Evolutionary conservation across 1,140 invertebrate genomes (phyloP), one percentile per base, ranked within the genome.

Genomic region (Halictus rubicundus): DNA sequence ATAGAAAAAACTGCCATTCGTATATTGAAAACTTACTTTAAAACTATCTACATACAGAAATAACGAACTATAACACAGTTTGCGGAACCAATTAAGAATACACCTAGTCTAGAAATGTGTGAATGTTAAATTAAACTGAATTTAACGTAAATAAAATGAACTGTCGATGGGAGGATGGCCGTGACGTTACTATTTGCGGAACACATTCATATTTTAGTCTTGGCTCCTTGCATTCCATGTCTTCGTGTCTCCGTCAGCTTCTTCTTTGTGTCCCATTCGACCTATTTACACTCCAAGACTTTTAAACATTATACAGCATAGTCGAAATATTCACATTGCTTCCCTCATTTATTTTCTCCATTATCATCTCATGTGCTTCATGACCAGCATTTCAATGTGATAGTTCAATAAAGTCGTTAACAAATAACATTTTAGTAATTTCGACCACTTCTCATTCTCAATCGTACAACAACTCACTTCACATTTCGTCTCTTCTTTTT

Each of bases 111-210:
- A 64, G 68, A 72, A 65, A 79, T 80, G 78, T 80, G 78, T 81
- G 61, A 82, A 86, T 82, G 64, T 54, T 77, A 69, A 39, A 75
- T 83, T 68, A 83, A 83, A 83, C 52, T 60, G 16, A 59, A 78
- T 68, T 46, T 71, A 81, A 81, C 75, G 59, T 81, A 86, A 86
- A 81, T 84, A 76, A 85, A 85, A 71, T 78, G 39, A 69, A 73
- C 60, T 79, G 14, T 82, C 60, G 75, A 76, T 39, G 49, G 32
- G 19, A n/a, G 21, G 49, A 81, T 78, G 60, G 46, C 19, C 52
- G n/a, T 68, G 63, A 84, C 32, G 23, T 64, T 82, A 78, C 81
- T 71, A 79, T 79, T 57, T 71, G 27, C 42, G 64, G 39, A 37
- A 59, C 46, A 82, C 63, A 79, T 81, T 82, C 80, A 84, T 59